Evolutionary conservation across 2,888 invertebrate species (phyloP), one percentile per base, ranked within the genome.

Genomic region (Lathronympha strigana): DNA sequence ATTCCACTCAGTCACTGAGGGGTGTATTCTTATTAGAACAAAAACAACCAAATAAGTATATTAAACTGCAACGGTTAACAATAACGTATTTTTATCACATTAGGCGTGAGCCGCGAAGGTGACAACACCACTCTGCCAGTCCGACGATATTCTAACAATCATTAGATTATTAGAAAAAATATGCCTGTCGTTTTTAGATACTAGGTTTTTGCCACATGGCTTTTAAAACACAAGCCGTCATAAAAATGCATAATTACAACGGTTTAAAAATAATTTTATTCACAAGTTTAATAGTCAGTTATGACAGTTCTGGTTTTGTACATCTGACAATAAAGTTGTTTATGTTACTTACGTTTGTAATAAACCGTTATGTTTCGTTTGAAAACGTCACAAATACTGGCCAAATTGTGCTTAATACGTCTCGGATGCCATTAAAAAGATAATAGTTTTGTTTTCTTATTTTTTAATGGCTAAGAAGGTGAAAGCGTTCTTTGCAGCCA

Each of bases 341-440:
- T 54, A 54, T 54, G 38, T n/a, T 21, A 23, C 17, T 9, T 15
- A 17, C 13, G 31, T 53, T 15, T 54, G 53, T 17, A 17, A 50
- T 54, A 38, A 54, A 38, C 38, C 25, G 38, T 54, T 23, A 38
- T 54, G 36, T 54, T 54, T 23, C 25, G 23, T 25, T 54, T 25
- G n/a, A 31, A 17, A 55, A 55, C 36, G 40, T 54, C 25, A 13
- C 3, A 13, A 13, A 2, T 9, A 57, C 57, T 45, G 43, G 43
- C 43, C 17, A n/a, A 19, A 15, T 5, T 17, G 40, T 19, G 28
- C 31, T 19, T 31, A 43, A 45, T 31, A 45, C 31, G 45, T 47
- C 33, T 21, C 5, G 21, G 11, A 58, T 17, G 45, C 45, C 45
- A 33, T 8, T 58, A 47, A 58, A 58, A 58, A 47, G 19, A 9